Conservation (phyloP, 2,888 invertebrate genomes). For the Ectemnius lituratus region DNA sequence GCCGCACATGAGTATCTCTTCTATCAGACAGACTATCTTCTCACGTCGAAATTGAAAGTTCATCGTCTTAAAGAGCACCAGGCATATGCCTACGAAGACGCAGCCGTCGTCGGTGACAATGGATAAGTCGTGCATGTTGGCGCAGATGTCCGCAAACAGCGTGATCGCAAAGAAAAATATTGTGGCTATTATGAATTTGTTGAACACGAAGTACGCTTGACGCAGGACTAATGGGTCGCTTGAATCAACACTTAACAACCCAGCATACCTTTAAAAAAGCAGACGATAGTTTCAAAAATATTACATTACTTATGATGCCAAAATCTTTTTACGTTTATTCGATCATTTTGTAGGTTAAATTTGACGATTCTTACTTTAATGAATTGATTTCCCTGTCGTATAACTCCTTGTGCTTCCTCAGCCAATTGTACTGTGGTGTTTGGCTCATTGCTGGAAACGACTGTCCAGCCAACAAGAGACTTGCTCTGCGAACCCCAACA, state of each 20-base stretch:
- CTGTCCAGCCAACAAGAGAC: too few species aligned
- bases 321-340: too few species aligned
- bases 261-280: constrained; percentile 31
- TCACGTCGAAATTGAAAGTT: constrained; percentile 50
- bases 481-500: too few species aligned
- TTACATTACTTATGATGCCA: too few species aligned
- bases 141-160: constrained; percentile 57
- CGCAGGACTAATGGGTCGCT: constrained; percentile 18
- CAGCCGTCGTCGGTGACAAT: constrained; percentile 66
- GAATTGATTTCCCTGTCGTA: background rate
- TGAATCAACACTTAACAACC: constrained; percentile 39
- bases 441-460: background rate
- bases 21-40: constrained; percentile 47
- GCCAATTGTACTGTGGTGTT: background rate
- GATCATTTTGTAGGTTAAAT: too few species aligned
- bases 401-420: background rate
- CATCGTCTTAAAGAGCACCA: constrained; percentile 63
- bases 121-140: constrained; percentile 53
- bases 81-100: constrained; percentile 61
- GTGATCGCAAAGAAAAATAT: constrained; percentile 57
- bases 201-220: constrained; percentile 53
- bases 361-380: constrained; percentile 14
- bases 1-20: constrained; percentile 38
- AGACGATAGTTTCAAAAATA: background rate
- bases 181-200: constrained; percentile 43